Base-by-base conservation (phyloP, 2,888 invertebrate genomes). In the Lottia scabra region DNA sequence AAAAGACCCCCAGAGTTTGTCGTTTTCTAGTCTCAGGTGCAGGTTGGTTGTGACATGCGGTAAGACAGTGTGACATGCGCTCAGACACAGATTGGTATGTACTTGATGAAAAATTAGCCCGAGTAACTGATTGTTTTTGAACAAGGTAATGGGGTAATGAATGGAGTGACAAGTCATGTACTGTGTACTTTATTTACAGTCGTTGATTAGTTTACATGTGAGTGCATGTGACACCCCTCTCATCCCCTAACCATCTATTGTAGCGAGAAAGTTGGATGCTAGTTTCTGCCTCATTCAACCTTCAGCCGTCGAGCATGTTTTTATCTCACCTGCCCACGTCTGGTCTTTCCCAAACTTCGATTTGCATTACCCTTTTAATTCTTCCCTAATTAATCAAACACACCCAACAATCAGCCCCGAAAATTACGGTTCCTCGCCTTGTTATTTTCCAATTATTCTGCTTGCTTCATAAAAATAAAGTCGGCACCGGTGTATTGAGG, bases 321-420 rank as follows among this genome's bases (percentile, higher is more conserved):
- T 23, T 56, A 56, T 23, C 23, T 56, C 56, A 56, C 56, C 56
- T 56, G 56, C 23, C 56, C 56, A 19, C 56, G 56, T 23, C 23
- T 56, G 38, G 23, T 23, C 56, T 56, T 19, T 23, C 23, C 23
- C 56, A 23, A 56, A 56, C 56, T 56, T 23, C 56, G 56, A 23
- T 56, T 23, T 56, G 23, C 56, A 13, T 56, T 23, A 23, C 56
- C 23, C 56, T 56, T 56, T 23, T 23, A 56, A 56, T 23, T 56
- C 56, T 56, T 23, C 56, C 56, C 56, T 56, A 56, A 56, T 56
- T 56, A 56, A 56, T 56, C 56, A 56, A 56, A 56, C 56, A 56
- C 56, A 56, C 56, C 38, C 38, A 23, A 56, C 56, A 56, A 56
- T 56, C 56, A 23, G 19, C 19, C 56, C 56, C 56, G 19, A 23